Conservation (phyloP, 2,113 vertebrate species). For the Nothobranchius kuhntae region DNA sequence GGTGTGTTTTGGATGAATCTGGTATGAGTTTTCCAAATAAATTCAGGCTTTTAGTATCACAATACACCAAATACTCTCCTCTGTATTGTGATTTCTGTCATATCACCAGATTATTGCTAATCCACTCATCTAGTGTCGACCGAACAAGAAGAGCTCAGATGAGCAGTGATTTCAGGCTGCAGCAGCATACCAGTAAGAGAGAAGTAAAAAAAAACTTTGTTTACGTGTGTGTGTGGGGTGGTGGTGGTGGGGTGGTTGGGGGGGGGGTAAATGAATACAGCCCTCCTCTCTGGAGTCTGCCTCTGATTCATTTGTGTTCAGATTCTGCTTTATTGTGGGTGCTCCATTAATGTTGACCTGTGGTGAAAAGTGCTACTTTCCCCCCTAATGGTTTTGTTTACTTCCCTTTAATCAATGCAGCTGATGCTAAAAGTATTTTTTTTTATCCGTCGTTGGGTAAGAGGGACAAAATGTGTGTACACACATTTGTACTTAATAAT, state of each 20-base stretch:
- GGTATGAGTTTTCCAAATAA: no score
- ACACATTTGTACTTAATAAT: conserved; percentile 1
- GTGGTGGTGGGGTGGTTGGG: not conserved
- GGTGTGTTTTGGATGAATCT: no score
- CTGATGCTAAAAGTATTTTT: not conserved
- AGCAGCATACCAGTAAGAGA: not conserved
- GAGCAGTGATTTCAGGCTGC: not conserved
- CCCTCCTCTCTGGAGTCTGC: conserved; percentile 10
- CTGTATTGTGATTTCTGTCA: no score
- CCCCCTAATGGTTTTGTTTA: conserved; percentile 63
- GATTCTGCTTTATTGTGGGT: conserved; percentile 40
- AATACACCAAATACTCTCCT: no score
- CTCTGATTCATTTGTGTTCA: conserved; percentile 14
- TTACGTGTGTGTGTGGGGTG: not conserved
- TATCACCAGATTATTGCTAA: no score
- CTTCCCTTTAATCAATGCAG: conserved; percentile 37
- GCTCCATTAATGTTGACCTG: conserved; percentile 46
- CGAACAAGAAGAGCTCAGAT: not conserved
- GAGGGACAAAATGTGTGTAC: conserved; percentile 5
- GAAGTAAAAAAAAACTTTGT: not conserved
- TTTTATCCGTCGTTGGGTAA: not conserved
- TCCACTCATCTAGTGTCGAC: not conserved
- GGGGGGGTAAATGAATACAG: not conserved
- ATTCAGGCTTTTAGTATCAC: no score
- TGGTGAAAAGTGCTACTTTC: conserved; percentile 43